Conservation (phyloP, 1,140 invertebrate species). For the Metaphire vulgaris region DNA sequence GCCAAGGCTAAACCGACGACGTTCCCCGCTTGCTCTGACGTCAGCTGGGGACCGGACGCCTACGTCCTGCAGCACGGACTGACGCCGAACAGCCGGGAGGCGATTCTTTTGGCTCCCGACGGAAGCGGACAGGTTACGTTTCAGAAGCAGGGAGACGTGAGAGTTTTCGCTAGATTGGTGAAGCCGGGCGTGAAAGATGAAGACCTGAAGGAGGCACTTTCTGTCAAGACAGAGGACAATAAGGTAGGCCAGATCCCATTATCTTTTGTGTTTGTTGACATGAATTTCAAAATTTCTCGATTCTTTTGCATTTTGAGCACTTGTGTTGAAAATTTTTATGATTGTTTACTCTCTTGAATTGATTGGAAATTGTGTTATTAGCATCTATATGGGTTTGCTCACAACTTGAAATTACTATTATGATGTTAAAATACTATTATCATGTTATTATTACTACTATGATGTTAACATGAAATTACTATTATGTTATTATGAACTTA, state of each 20-base stretch:
- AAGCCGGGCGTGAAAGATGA: conserved; percentile 20
- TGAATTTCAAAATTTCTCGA: too few species aligned
- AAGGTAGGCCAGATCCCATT: too few species aligned
- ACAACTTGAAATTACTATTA: neutral
- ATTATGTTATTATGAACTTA: too few species aligned
- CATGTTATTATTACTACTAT: too few species aligned
- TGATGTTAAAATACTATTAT: too few species aligned
- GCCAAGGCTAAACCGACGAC: conserved; percentile 25
- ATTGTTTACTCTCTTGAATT: too few species aligned
- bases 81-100: conserved; percentile 39
- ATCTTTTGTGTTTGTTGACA: too few species aligned
- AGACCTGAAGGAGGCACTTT: conserved; percentile 24
- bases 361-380: too few species aligned
- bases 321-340: too few species aligned
- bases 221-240: conserved; percentile 19
- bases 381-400: neutral
- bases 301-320: too few species aligned
- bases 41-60: conserved; percentile 51
- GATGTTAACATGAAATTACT: too few species aligned
- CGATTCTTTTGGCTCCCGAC: conserved; percentile 30
- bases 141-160: conserved; percentile 27
- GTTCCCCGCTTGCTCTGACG: conserved; percentile 47
- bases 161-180: conserved; percentile 22
- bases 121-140: conserved; percentile 32
- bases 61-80: conserved; percentile 47